Evolutionary conservation across 2,888 invertebrate species (phyloP).

Genomic region (Leptinotarsa juncta): DNA sequence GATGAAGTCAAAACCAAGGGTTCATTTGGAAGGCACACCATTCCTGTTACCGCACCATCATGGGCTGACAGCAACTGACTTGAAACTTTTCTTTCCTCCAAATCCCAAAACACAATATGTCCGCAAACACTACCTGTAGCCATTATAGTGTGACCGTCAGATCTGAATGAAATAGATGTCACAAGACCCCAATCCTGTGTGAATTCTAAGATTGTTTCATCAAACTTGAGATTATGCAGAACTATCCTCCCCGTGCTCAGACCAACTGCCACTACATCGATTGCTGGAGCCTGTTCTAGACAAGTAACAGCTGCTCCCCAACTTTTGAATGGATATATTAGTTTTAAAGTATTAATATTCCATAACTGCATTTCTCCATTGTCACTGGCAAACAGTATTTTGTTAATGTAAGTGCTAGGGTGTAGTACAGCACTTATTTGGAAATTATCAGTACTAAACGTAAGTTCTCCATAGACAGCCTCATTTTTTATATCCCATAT

Average conservation of each 20-base stretch:
- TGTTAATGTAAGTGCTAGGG: constrained; percentile 95
- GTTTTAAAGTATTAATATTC: constrained; percentile 84
- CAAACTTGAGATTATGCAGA: constrained; percentile 87
- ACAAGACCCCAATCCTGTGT: constrained; percentile 93
- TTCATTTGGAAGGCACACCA: constrained; percentile 88
- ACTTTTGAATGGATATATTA: constrained; percentile 85
- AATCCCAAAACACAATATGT: constrained; percentile 93
- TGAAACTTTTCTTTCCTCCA: constrained; percentile 82
- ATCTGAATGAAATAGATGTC: constrained; percentile 85
- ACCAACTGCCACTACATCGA: constrained; percentile 92
- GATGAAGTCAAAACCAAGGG: constrained; percentile 92
- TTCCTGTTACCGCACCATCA: constrained; percentile 78
- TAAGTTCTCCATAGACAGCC: constrained; percentile 75
- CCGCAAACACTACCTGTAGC: constrained; percentile 79
- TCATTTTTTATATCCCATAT: constrained; percentile 88
- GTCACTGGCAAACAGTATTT: constrained; percentile 87
- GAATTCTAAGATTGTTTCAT: constrained; percentile 86
- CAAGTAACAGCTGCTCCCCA: constrained; percentile 80
- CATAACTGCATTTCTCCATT: constrained; percentile 89
- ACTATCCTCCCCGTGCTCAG: constrained; percentile 84
- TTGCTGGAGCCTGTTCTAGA: constrained; percentile 89
- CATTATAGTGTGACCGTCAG: constrained; percentile 88
- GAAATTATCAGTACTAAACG: constrained; percentile 77
- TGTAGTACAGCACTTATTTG: constrained; percentile 86
- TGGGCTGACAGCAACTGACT: constrained; percentile 88